Conservation (phyloP, 64 coral and sea anemone genomes). For the Catalaphyllia jardinei region DNA sequence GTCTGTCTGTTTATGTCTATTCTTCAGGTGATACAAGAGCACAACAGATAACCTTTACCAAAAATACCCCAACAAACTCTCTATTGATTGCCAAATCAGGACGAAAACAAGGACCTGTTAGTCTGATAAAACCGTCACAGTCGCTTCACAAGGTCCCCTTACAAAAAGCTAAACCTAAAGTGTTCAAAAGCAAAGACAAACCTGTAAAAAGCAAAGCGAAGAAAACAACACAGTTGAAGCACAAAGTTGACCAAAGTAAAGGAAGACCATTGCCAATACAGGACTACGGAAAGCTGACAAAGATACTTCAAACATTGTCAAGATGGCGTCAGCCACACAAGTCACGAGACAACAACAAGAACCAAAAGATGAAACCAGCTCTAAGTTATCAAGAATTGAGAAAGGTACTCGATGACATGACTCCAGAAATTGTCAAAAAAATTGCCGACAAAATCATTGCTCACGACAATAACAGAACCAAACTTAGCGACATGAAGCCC, state of each 20-base stretch:
- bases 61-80: not conserved
- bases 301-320: conserved; percentile 29
- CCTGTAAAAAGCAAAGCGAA: not conserved
- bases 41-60: conserved; percentile 24
- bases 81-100: not conserved
- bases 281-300: conserved; percentile 20
- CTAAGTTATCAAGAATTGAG: conserved; percentile 26
- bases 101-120: not conserved
- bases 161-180: not conserved
- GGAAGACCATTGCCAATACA: not conserved
- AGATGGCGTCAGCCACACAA: conserved; percentile 14
- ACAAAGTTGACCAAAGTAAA: not conserved
- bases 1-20: not conserved
- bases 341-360: not conserved
- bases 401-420: conserved; percentile 31
- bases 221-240: not conserved
- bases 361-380: not conserved
- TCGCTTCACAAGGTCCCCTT: not conserved
- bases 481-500: conserved; percentile 20
- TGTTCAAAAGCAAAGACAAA: conserved; percentile 1
- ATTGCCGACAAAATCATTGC: conserved; percentile 36
- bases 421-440: conserved; percentile 32
- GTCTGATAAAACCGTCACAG: not conserved
- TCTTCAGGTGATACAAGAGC: not conserved
- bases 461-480: conserved; percentile 27